These are phyloP conservation scores for Tympanuchus pallidicinctus DNA, from an alignment of 2,113 vertebrate genomes.

Conservation along the genomic window DNA sequence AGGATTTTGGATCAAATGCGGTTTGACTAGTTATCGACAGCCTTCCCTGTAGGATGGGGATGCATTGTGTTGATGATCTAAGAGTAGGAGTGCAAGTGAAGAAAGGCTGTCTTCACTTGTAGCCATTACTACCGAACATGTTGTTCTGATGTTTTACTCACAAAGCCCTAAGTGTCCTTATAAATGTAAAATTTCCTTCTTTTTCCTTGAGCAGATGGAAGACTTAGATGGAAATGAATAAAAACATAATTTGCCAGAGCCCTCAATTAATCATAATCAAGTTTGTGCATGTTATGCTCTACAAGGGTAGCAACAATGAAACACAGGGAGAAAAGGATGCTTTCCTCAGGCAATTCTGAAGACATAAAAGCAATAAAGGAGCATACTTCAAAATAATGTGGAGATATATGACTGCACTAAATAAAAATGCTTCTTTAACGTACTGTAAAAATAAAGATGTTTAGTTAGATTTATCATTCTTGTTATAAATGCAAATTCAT, in stretches of 20 bases:
- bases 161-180: slow-evolving; percentile 36
- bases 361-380: slow-evolving; percentile 74
- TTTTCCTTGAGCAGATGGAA: slow-evolving; percentile 60
- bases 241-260: slow-evolving; percentile 37
- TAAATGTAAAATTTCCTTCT: slow-evolving; percentile 25
- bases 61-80: background rate
- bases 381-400: slow-evolving; percentile 74
- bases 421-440: slow-evolving; percentile 77
- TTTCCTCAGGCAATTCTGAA: slow-evolving; percentile 73
- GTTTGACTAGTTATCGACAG: background rate
- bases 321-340: slow-evolving; percentile 57
- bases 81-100: background rate
- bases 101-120: background rate
- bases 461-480: slow-evolving; percentile 75
- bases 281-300: slow-evolving; percentile 64
- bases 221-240: slow-evolving; percentile 47
- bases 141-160: slow-evolving; percentile 43
- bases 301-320: slow-evolving; percentile 64
- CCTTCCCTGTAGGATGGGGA: background rate
- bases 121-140: slow-evolving; percentile 23
- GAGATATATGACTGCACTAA: slow-evolving; percentile 76
- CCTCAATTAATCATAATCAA: slow-evolving; percentile 73
- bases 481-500: slow-evolving; percentile 51
- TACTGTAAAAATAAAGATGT: slow-evolving; percentile 71
- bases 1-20: background rate